These are phyloP conservation scores for Caenorhabditis japonica DNA, from an alignment of 2,888 invertebrate species.

Conservation along the genomic window DNA sequence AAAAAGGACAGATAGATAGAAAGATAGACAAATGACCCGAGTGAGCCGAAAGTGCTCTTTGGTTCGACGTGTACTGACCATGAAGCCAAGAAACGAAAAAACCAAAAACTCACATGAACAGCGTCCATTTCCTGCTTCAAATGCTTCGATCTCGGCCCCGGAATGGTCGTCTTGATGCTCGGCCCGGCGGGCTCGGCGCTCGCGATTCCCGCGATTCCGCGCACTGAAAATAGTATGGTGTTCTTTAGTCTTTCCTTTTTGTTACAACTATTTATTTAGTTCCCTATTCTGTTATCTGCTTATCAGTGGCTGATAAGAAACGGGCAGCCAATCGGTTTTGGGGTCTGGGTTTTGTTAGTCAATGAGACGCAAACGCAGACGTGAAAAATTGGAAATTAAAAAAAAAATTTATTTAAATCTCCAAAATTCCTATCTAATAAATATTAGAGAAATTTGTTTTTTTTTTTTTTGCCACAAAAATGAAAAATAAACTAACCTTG, in stretches of 20 bases:
- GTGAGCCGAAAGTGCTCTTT: too few species aligned
- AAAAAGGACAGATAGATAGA: too few species aligned
- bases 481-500: slow-evolving; percentile 27
- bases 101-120: slow-evolving; percentile 72
- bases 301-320: slow-evolving; percentile 17
- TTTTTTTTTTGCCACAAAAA: slow-evolving; percentile 5
- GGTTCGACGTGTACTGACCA: too few species aligned
- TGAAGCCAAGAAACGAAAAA: slow-evolving; percentile 16
- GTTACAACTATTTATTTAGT: too few species aligned
- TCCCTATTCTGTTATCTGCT: background rate
- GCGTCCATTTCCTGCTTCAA: slow-evolving; percentile 68
- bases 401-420: background rate
- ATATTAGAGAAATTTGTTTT: background rate
- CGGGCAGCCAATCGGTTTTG: slow-evolving; percentile 14
- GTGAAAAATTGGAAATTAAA: background rate
- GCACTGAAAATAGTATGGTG: slow-evolving; percentile 41
- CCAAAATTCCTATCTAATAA: background rate
- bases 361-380: too few species aligned
- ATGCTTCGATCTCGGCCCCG: slow-evolving; percentile 72
- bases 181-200: slow-evolving; percentile 69
- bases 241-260: slow-evolving; percentile 21
- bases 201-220: slow-evolving; percentile 62
- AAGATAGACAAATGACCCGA: too few species aligned
- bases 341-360: too few species aligned
- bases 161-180: slow-evolving; percentile 69